Conservation (phyloP, 2,888 invertebrate species). For the Sipha maydis region DNA sequence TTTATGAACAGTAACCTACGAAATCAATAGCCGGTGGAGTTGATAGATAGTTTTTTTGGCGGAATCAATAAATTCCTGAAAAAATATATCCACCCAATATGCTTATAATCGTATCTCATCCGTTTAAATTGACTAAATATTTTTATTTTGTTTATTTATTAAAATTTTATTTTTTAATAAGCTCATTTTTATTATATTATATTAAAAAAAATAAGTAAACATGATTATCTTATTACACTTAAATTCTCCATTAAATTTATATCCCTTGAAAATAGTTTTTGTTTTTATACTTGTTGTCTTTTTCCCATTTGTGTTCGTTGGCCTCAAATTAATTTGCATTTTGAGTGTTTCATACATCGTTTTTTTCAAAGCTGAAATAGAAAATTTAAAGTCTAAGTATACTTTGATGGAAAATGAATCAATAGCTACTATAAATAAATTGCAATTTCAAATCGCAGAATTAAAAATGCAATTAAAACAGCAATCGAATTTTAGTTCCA, state of each 20-base stretch:
- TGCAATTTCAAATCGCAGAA: constrained; percentile 21
- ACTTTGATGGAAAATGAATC: neutral
- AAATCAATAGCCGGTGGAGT: too few species aligned
- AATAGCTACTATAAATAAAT: neutral
- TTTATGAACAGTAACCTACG: too few species aligned
- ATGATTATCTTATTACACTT: neutral
- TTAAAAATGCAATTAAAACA: constrained; percentile 3
- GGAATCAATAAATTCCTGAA: too few species aligned
- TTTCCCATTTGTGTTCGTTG: neutral
- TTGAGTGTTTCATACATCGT: neutral
- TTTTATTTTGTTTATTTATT: too few species aligned
- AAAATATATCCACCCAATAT: too few species aligned
- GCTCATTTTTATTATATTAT: neutral
- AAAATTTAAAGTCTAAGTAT: neutral
- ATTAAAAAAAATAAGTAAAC: neutral
- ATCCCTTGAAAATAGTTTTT: neutral
- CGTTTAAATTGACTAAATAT: too few species aligned
- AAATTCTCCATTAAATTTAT: neutral
- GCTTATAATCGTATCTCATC: too few species aligned
- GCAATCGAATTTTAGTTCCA: neutral
- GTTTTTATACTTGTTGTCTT: neutral
- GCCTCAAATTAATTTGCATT: neutral
- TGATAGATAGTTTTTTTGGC: too few species aligned
- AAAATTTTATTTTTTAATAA: neutral
- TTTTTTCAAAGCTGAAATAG: neutral